Evolutionary conservation across 2,113 vertebrate genomes (phyloP), one percentile per base, ranked within the genome.

Genomic region (Sapajus apella): DNA sequence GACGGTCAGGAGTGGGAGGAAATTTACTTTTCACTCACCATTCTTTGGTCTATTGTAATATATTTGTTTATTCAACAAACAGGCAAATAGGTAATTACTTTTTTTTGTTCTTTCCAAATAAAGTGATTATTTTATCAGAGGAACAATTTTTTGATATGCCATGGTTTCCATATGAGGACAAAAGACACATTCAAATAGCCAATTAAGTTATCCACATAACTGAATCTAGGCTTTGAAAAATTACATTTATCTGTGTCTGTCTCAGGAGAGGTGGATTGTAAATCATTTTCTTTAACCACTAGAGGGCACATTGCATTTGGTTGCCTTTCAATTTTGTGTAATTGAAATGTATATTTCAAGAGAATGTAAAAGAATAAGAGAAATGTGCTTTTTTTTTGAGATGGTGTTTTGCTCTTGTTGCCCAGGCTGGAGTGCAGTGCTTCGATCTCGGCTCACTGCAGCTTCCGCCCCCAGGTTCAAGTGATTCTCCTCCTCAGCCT

Each of bases 231-330:
- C 75, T 77, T 91, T 21, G 35, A 47, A 92, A 82, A 73, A 27
- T 82, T 35, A 83, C 45, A 18, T 43, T 66, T 25, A 79, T 75
- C 68, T 70, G 68, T 37, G 56, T 27, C 56, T 55, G 66, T 32
- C 32, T 68, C 32, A 35, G 66, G 32, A 68, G 66, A 68, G 32
- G 16, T 35, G 16, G 32, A 68, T 68, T 32, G 66, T n/a, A 68
- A n/a, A 68, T 68, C 32, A 68, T 58, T 92, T 80, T 52, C 18
- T 93, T 95, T 96, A 79, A 94, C 96, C 98, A 97, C 94, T 95
- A 98, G 98, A 95, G 97, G 96, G 96, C 96, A 56, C 21, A 23
- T 23, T 75, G 43, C 35, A 81, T 37, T 8, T 27, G 68, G 16
- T 45, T 2, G 17, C 56, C 40, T 45, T 58, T 81, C 18, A 61